Conservation (phyloP, 1,140 invertebrate species). For the Polypedilum pembai region DNA sequence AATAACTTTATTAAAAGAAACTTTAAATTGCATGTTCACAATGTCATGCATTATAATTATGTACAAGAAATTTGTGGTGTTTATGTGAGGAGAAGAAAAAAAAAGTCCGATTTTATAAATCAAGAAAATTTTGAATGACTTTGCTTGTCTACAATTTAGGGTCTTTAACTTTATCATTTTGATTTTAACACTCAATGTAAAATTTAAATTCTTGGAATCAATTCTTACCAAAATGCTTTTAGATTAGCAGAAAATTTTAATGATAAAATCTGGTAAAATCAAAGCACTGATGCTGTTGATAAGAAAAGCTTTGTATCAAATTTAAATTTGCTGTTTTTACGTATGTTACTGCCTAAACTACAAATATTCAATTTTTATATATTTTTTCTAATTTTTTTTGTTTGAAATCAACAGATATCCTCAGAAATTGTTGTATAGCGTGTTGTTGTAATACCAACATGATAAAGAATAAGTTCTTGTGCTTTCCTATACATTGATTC, state of each 20-base stretch:
- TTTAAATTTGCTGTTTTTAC: neutral
- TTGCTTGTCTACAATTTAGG: neutral
- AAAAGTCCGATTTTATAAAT: neutral
- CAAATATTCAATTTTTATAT: constrained; percentile 8
- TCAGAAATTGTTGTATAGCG: too few relatives aligned
- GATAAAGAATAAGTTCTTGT: too few relatives aligned
- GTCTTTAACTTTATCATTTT: neutral
- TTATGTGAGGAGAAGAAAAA: neutral
- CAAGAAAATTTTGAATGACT: neutral
- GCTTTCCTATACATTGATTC: too few relatives aligned
- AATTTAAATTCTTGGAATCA: neutral
- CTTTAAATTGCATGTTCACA: too few relatives aligned
- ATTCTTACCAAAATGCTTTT: constrained; percentile 15
- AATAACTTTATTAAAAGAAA: too few relatives aligned
- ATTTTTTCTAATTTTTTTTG: neutral
- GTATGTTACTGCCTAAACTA: neutral
- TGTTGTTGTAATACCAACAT: too few relatives aligned
- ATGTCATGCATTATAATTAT: too few relatives aligned
- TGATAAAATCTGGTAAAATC: neutral
- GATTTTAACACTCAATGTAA: neutral
- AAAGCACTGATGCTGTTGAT: constrained; percentile 26
- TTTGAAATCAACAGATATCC: too few relatives aligned
- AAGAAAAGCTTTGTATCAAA: neutral
- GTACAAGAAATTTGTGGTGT: too few relatives aligned
- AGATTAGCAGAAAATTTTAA: neutral